Conservation (phyloP, 2,113 vertebrate genomes). For the Aegypius monachus region DNA sequence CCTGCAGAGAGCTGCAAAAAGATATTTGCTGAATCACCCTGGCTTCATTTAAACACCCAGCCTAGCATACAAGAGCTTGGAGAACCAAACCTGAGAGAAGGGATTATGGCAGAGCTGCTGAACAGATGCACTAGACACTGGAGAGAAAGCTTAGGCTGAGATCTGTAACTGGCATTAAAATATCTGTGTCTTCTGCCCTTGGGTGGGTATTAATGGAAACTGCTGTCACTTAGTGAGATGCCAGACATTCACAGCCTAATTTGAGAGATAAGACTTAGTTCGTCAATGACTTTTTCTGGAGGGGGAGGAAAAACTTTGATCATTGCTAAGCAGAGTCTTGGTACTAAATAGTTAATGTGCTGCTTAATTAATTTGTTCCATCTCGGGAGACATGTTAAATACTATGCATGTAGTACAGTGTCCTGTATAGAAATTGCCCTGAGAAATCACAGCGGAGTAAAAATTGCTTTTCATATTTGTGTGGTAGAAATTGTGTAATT, state of each 20-base stretch:
- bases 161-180: not conserved
- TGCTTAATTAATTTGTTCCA: not conserved
- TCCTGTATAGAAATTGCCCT: not conserved
- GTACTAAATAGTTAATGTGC: not conserved
- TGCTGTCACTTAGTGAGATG: not conserved
- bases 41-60: not conserved
- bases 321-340: not conserved
- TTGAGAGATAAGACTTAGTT: not conserved
- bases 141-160: not conserved
- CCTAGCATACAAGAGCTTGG: not conserved
- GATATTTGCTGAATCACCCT: constrained; percentile 44
- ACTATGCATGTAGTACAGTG: not conserved
- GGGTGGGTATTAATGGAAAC: constrained; percentile 24
- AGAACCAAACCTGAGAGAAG: not conserved
- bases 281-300: not conserved
- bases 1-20: not conserved
- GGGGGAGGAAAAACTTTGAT: not conserved
- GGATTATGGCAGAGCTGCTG: not conserved
- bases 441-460: not conserved
- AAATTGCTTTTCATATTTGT: not conserved
- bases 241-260: not conserved
- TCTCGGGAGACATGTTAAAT: not conserved
- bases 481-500: not conserved
- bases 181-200: constrained; percentile 12
- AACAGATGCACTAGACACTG: not conserved